These are phyloP conservation scores for Drosophila pallidifrons DNA, from an alignment of 1,140 invertebrate species.

Conservation along the genomic window DNA sequence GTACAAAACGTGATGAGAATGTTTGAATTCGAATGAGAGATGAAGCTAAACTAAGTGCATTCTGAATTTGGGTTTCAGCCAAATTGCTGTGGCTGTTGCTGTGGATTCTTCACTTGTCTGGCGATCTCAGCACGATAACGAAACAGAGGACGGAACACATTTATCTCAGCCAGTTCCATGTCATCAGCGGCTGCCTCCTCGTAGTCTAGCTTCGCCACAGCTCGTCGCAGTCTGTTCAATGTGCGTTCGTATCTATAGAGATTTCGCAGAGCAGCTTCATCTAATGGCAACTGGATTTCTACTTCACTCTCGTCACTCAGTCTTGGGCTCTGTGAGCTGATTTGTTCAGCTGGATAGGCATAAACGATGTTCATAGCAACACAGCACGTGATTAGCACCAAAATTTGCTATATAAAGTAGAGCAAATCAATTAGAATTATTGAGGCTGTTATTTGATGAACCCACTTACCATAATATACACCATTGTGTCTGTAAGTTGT, in stretches of 20 bases:
- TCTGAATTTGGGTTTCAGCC: constrained; percentile 19
- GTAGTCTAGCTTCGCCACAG: constrained; percentile 56
- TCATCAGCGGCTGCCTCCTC: constrained; percentile 69
- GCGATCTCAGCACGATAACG: constrained; percentile 72
- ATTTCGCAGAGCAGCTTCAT: constrained; percentile 19
- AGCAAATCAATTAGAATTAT: neutral
- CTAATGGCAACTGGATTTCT: constrained; percentile 12
- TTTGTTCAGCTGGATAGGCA: constrained; percentile 45
- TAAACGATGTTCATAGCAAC: constrained; percentile 15
- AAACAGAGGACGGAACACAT: constrained; percentile 78
- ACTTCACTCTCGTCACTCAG: constrained; percentile 16
- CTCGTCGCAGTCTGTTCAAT: constrained; percentile 55
- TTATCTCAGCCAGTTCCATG: constrained; percentile 78
- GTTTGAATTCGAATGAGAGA: constrained; percentile 16
- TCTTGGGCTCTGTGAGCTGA: constrained; percentile 42
- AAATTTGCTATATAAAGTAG: constrained; percentile 26
- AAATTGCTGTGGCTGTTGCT: constrained; percentile 49
- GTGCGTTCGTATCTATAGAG: constrained; percentile 50
- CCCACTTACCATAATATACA: constrained; percentile 39
- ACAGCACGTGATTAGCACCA: constrained; percentile 45
- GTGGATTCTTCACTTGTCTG: constrained; percentile 54
- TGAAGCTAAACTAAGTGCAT: constrained; percentile 4
- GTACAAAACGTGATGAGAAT: constrained; percentile 23
- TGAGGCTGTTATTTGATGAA: neutral
- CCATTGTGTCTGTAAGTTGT: constrained; percentile 42